These are phyloP conservation scores for Myrmophylax atrothorax DNA, from an alignment of 2,113 vertebrate species.

Conservation along the genomic window DNA sequence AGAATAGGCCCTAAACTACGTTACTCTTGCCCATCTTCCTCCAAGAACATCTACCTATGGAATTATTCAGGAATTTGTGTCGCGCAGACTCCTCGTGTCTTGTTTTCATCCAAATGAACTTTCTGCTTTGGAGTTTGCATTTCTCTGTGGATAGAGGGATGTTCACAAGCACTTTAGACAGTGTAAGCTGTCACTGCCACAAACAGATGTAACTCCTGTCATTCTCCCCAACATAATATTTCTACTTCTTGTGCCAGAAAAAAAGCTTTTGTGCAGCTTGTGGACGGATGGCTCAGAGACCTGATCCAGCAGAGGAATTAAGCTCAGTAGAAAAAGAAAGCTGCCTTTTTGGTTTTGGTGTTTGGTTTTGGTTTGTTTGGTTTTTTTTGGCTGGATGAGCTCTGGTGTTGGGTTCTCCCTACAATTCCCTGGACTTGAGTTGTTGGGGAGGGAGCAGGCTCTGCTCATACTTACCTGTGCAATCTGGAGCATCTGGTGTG, in stretches of 20 bases:
- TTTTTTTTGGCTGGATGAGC: not conserved
- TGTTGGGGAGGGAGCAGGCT: not conserved
- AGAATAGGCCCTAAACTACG: not conserved
- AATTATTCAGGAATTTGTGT: not conserved
- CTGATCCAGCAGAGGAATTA: not conserved
- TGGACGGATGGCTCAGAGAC: not conserved
- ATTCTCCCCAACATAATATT: not conserved
- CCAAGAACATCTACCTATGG: not conserved
- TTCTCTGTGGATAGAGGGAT: not conserved
- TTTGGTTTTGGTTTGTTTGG: too few species aligned
- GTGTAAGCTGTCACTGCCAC: not conserved
- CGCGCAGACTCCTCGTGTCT: not conserved
- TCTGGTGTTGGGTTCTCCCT: not conserved
- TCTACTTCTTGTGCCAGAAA: not conserved
- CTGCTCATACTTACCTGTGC: not conserved
- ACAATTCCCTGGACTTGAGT: not conserved
- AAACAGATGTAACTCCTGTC: not conserved
- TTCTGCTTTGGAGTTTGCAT: not conserved
- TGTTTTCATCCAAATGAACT: not conserved
- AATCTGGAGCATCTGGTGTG: not conserved
- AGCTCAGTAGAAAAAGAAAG: not conserved
- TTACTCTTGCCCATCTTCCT: not conserved
- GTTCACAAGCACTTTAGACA: not conserved
- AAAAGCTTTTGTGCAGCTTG: not conserved
- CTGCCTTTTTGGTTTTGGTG: too few species aligned